Base-by-base conservation (phyloP, 1,140 invertebrate genomes). In the Epicauta chinensis region DNA sequence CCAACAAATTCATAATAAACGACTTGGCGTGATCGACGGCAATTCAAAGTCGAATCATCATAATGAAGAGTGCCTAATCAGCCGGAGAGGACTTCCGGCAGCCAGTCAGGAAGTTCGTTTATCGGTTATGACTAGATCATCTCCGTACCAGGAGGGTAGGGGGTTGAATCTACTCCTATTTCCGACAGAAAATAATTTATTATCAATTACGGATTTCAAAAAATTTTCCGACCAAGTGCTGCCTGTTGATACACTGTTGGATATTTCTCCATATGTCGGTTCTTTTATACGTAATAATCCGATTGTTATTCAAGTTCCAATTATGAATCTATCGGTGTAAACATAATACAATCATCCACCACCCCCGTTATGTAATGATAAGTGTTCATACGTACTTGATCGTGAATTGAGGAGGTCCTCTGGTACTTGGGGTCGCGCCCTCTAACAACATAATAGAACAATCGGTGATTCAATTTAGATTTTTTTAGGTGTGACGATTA, bases 381-480 rank as follows among this genome's bases (percentile, higher is more conserved):
- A 67, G 61, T 64, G 65, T 65, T 62, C 63, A 59, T 64, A 67
- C 64, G 60, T 63, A 64, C 62, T 66, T 64, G 61, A 68, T 68
- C 63, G 66, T 23, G 43, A 60, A 63, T 64, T 66, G 64, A 68
- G 63, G 58, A 55, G 58, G 53, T 59, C 64, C 60, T 54, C 61
- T 63, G 51, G 60, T 59, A 56, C 47, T 34, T 54, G 55, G 64
- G 64, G 64, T 64, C 56, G 58, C 55, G 63, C 56, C 56, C 61
- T 54, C 56, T 57, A 68, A 66, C 65, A 60, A 61, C 54, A 62
- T 60, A 65, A 64, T 59, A 49, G 64, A 54, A 65, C 61, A 67
- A 68, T 69, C 62, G 65, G 51, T 56, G 63, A 68, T 69, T 67
- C 67, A 69, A 67, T 69, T 69, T 69, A 58, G 67, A 68, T 67